Evolutionary conservation across 2,797 vertebrate genomes (phyloP), one percentile per base, ranked within the genome.

Genomic region (Artibeus lituratus): DNA sequence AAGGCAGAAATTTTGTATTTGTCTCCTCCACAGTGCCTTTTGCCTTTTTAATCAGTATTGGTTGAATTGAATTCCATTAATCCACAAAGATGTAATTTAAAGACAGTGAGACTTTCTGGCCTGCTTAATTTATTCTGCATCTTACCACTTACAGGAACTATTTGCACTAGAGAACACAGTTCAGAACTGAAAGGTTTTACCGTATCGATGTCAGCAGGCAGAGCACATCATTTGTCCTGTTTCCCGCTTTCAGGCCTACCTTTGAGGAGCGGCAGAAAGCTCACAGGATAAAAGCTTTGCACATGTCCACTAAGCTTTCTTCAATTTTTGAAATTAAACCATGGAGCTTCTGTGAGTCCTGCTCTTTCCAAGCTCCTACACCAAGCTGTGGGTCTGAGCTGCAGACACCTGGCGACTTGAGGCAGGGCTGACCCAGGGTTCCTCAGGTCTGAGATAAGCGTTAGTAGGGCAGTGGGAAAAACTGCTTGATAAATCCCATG

Each of bases 11-110:
- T 80, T 85, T 89, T 94, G 69, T 82, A 51, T 94, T 91, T 96
- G 32, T 92, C 67, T 92, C 84, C 89, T 74, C 73, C 57, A 72
- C 19, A 6, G 26, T 87, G 32, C 15, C 53, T 74, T 42, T 80
- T n/a, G 74, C 29, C 29, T 90, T 96, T 96, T 96, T 73, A 72
- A 19, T 78, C 95, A 91, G 67, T 39, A 73, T 22, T 73, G 44
- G 59, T 86, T 84, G 26, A 96, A 91, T 26, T 76, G 53, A 96
- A 96, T 95, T 94, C 53, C 51, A 51, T 95, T 96, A 96, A 85
- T 69, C 76, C 91, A 77, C 80, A 87, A 95, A 95, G 80, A 96
- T 95, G 29, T 72, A 77, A 85, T 87, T 95, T 85, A 83, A 94
- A 94, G 93, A 93, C 89, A 87, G 72, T 77, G 57, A 72, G 92